Percentiles rank a stretch among this genome's conserved stretches.
These are phyloP conservation scores for Selene dorsalis DNA, from an alignment of 2,797 vertebrate species.

Conservation along the genomic window DNA sequence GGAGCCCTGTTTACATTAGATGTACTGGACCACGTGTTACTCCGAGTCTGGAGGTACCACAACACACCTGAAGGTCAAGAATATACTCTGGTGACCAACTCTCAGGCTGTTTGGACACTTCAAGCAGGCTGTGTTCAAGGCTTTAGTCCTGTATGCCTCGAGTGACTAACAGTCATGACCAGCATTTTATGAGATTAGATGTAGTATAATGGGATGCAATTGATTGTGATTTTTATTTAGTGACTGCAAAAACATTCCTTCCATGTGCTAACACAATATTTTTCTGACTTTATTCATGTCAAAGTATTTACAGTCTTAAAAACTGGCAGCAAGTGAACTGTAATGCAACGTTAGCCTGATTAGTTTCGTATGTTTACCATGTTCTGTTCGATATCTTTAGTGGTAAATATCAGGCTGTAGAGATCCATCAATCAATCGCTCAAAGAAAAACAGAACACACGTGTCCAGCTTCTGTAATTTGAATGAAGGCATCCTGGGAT, in stretches of 20 bases:
- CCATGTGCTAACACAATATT: conserved; percentile 6
- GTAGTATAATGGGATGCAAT: background rate
- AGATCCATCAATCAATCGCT: background rate
- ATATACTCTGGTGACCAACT: background rate
- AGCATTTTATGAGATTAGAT: conserved; percentile 33
- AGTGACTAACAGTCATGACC: background rate
- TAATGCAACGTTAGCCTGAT: background rate
- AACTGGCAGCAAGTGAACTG: background rate
- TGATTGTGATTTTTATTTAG: conserved; percentile 7
- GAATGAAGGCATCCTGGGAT: background rate
- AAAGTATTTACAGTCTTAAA: background rate
- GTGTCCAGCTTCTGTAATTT: background rate
- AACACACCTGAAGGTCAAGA: background rate
- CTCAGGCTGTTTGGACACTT: background rate
- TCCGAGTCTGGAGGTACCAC: background rate
- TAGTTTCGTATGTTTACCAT: background rate
- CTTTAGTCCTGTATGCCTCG: conserved; percentile 12
- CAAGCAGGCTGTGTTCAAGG: conserved; percentile 7
- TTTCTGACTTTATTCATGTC: background rate
- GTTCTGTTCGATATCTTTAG: background rate
- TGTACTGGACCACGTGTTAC: conserved; percentile 4
- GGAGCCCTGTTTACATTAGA: conserved; percentile 28
- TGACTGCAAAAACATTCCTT: conserved; percentile 54
- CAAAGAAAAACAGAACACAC: background rate
- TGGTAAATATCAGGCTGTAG: background rate